A percentile compares a stretch with the other conserved stretches of the same genome.
phyloP scores from a whole-genome alignment of 2,888 invertebrate genomes.

The Ochropacha duplaris region DNA sequence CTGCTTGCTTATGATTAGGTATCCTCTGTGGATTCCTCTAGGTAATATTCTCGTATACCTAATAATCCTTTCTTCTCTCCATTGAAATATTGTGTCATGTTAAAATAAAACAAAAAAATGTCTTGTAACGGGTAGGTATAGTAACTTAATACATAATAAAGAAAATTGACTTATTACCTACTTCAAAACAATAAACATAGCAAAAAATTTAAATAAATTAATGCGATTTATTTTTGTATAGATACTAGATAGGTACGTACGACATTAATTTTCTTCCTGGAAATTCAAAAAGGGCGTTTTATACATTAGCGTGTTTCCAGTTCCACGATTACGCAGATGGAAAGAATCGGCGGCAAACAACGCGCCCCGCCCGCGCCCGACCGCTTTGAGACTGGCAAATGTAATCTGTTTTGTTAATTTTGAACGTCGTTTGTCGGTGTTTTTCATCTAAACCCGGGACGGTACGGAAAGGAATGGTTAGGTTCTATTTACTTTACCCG shows the following conservation, averaged over 20 bases:
- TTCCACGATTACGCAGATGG: slow-evolving; percentile 55
- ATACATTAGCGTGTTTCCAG: slow-evolving; percentile 27
- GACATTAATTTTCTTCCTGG: background rate
- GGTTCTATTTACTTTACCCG: slow-evolving; percentile 24
- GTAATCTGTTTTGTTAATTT: slow-evolving; percentile 82
- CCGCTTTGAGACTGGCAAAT: slow-evolving; percentile 65
- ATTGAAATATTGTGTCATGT: too few species aligned
- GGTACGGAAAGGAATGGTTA: slow-evolving; percentile 31
- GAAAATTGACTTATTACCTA: too few species aligned
- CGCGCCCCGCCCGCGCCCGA: slow-evolving; percentile 40
- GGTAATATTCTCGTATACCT: too few species aligned
- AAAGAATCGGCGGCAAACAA: slow-evolving; percentile 72
- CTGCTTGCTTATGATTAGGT: background rate
- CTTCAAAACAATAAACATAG: background rate
- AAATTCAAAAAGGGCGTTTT: slow-evolving; percentile 24
- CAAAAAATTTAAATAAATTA: background rate
- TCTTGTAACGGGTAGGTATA: too few species aligned
- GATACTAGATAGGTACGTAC: too few species aligned
- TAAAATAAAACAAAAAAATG: too few species aligned
- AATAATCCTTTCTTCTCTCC: too few species aligned
- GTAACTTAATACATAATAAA: too few species aligned
- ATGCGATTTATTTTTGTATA: too few species aligned
- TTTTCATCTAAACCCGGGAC: slow-evolving; percentile 53
- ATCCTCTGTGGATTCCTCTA: too few species aligned
- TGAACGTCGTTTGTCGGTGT: slow-evolving; percentile 61